These are phyloP conservation scores for Jordanella pulchra DNA, from an alignment of 2,797 vertebrate genomes.

Conservation along the genomic window DNA sequence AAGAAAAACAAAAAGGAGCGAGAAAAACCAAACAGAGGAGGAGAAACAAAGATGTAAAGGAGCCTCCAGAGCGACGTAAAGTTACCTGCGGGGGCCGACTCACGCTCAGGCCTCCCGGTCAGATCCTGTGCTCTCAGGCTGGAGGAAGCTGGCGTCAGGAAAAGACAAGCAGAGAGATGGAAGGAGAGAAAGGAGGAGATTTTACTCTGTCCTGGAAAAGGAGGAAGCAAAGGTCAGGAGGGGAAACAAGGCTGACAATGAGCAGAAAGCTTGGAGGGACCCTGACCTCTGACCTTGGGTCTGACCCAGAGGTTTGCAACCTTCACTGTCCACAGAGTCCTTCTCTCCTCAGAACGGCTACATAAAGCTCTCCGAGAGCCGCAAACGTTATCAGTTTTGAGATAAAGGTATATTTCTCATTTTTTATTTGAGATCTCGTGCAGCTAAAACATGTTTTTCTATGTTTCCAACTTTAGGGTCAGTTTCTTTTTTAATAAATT, in stretches of 20 bases:
- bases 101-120: conserved; percentile 64
- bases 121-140: neutral
- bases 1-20: neutral
- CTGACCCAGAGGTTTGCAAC: neutral
- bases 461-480: too few species aligned
- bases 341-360: too few species aligned
- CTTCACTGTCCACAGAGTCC: too few species aligned
- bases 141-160: neutral
- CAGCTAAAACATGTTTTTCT: too few species aligned
- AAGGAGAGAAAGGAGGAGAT: neutral
- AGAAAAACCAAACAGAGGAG: neutral
- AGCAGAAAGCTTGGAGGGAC: neutral
- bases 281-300: neutral
- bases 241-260: neutral
- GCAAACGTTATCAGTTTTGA: too few species aligned
- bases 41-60: neutral
- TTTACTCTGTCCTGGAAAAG: neutral
- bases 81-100: conserved; percentile 70
- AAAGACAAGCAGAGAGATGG: neutral
- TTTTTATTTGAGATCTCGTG: too few species aligned
- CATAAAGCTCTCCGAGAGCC: too few species aligned
- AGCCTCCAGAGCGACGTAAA: neutral
- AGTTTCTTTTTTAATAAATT: too few species aligned
- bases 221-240: neutral
- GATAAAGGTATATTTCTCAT: too few species aligned